Evolutionary conservation across 1,140 invertebrate species (phyloP), one percentile per base, ranked within the genome.

Genomic region (Bactericera cockerelli): DNA sequence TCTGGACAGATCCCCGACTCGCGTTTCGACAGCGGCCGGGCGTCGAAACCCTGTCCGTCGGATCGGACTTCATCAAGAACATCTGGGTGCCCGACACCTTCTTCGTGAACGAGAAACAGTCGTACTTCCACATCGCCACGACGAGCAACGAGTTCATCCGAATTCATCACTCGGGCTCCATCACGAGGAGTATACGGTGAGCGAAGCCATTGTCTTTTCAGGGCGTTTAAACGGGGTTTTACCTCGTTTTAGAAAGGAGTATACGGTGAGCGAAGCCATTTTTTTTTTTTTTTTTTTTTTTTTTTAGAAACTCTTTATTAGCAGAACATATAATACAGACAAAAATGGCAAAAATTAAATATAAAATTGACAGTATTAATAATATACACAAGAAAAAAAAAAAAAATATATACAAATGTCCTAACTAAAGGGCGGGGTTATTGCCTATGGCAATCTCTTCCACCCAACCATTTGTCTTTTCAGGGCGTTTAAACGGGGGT

Each of bases 61-160:
- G 86, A 65, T 93, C 85, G 65, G 93, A 91, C 77, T 96, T 93
- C 75, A 89, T 97, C 71, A 90, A 93, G 74, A 93, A 92, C 74
- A 93, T 97, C 73, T 97, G 93, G 93, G 90, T 96, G 69, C 94
- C 94, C 65, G 93, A 98, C 76, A 97, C 93, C 64, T 95, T 95
- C 78, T 96, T 96, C 78, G 93, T 90, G 68, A 98, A 97, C 74
- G 93, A 97, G 77, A 97, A 97, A 78, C 91, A 93, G 76, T 94
- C 92, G 63, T 94, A 94, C 79, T 96, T 97, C 79, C 94, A 98
- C 77, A 88, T 90, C 73, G 92, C 93, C 63, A 97, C 93, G 70
- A 95, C 93, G 66, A 92, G 86, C 75, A 94, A 96, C 78, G 91
- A 95, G 77, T 93, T 96, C 78, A 91, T 96, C 74, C 80, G 93